phyloP scores from a whole-genome alignment of 2,888 invertebrate genomes.

The Ischnura elegans region DNA sequence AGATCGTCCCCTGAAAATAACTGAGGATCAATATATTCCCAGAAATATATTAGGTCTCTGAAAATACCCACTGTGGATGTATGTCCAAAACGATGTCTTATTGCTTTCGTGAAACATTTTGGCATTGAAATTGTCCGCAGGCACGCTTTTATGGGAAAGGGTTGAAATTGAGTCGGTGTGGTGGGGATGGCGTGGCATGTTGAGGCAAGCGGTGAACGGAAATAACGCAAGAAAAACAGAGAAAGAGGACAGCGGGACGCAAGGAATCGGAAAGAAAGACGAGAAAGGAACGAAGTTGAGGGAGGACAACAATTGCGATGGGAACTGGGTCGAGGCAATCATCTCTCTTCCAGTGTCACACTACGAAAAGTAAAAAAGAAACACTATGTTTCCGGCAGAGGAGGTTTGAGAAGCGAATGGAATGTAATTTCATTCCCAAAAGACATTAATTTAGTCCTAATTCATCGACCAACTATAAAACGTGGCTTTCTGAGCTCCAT shows the following conservation, averaged over 20 bases:
- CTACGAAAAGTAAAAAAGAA: not conserved
- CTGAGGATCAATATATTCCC: constrained; percentile 36
- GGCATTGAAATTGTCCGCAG: constrained; percentile 45
- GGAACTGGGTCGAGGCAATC: not conserved
- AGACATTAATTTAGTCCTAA: too few species aligned
- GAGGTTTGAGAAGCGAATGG: too few species aligned
- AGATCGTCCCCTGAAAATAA: constrained; percentile 20
- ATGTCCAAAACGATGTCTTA: constrained; percentile 39
- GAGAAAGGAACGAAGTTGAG: not conserved
- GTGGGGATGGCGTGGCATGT: too few species aligned
- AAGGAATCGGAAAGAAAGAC: not conserved
- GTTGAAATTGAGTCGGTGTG: not conserved
- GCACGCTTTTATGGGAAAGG: not conserved
- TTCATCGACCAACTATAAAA: too few species aligned
- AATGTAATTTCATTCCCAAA: too few species aligned
- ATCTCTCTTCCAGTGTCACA: not conserved
- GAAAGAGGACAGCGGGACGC: not conserved
- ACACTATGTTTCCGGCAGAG: too few species aligned
- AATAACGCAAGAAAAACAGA: not conserved
- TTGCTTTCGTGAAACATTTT: constrained; percentile 47
- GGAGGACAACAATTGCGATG: not conserved
- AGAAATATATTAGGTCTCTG: constrained; percentile 15
- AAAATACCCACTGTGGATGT: constrained; percentile 5
- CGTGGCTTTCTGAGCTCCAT: too few species aligned
- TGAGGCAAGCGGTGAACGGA: not conserved